Evolutionary conservation across 2,113 vertebrate genomes (phyloP).

Genomic region (Saccopteryx leptura): DNA sequence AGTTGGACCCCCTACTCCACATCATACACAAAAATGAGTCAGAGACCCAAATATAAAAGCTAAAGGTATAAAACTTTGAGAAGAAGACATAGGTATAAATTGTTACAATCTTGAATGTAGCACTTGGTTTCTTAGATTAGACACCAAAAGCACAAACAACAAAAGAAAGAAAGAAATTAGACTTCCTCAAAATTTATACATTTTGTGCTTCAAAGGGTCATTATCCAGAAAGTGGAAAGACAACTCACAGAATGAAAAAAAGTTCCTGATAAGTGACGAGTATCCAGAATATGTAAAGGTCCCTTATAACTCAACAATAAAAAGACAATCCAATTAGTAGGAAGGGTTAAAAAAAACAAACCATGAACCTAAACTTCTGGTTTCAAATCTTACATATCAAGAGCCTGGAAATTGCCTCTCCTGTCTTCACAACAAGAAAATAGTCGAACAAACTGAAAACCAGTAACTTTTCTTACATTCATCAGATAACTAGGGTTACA

Average conservation of each 20-base stretch:
- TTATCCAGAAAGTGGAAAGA: background rate
- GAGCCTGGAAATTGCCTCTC: background rate
- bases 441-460: background rate
- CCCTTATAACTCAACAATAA: background rate
- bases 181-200: conserved; percentile 23
- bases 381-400: background rate
- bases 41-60: background rate
- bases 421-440: background rate
- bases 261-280: background rate
- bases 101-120: background rate
- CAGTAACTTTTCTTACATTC: background rate
- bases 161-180: background rate
- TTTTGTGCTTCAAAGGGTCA: background rate
- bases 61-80: background rate
- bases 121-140: background rate
- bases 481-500: background rate
- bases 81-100: background rate
- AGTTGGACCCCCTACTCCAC: background rate
- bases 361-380: background rate
- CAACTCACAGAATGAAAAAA: background rate
- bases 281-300: background rate
- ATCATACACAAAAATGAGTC: background rate
- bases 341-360: background rate
- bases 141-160: background rate
- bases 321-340: background rate